Evolutionary conservation across 2,888 invertebrate genomes (phyloP).

Genomic region (Encarsia formosa): DNA sequence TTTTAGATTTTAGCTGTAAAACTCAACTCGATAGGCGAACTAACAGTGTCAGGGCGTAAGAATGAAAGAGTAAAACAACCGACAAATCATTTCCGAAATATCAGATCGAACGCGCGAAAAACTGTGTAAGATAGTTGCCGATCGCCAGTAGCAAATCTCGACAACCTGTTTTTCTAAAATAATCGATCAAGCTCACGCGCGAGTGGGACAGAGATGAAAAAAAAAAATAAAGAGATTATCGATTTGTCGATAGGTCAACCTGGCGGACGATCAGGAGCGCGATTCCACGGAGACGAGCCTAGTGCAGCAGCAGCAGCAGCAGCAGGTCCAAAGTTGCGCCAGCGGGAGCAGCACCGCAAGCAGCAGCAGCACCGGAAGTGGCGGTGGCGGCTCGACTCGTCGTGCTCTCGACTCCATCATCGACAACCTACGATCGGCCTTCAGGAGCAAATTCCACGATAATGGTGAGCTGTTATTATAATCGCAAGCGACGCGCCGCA

Average conservation of each 20-base stretch:
- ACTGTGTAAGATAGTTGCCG: background rate
- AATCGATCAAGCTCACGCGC: too few relatives aligned
- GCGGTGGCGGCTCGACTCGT: slow-evolving; percentile 41
- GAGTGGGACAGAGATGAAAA: too few relatives aligned
- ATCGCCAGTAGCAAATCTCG: too few relatives aligned
- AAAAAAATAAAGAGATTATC: background rate
- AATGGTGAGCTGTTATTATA: slow-evolving; percentile 50
- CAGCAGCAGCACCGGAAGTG: slow-evolving; percentile 40
- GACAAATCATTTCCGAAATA: too few relatives aligned
- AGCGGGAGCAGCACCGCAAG: slow-evolving; percentile 33
- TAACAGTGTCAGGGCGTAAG: too few relatives aligned
- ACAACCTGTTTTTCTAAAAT: too few relatives aligned
- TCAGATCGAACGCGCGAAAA: too few relatives aligned
- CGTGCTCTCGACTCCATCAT: slow-evolving; percentile 47
- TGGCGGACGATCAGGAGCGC: slow-evolving; percentile 47
- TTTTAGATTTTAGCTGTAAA: too few relatives aligned
- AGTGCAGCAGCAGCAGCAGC: slow-evolving; percentile 33
- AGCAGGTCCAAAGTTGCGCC: slow-evolving; percentile 25
- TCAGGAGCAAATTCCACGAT: slow-evolving; percentile 30
- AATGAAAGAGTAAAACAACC: too few relatives aligned
- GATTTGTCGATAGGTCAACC: slow-evolving; percentile 38
- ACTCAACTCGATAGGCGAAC: too few relatives aligned
- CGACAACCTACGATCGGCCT: slow-evolving; percentile 43
- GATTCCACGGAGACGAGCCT: slow-evolving; percentile 45
- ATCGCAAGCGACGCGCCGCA: slow-evolving; percentile 5